Evolutionary conservation across 2,797 vertebrate species (phyloP), one percentile per base, ranked within the genome.

Genomic region (Sebastiscus tertius): DNA sequence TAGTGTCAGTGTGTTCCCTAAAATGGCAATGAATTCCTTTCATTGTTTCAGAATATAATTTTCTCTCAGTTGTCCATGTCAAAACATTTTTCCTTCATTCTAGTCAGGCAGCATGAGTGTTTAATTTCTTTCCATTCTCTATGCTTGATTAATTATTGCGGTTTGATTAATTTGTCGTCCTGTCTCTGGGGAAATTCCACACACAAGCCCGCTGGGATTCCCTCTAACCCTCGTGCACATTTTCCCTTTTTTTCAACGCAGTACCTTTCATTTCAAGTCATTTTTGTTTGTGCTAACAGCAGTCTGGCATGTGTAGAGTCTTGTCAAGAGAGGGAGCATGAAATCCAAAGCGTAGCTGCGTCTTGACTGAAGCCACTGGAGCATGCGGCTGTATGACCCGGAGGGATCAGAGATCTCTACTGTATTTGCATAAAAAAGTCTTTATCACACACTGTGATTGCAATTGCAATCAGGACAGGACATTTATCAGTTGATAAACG

Each of bases 401-500:
- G 58, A 79, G 72, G 71, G 54, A 75, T 69, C 27, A 11, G 16
- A 26, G 75, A 76, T 76, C 58, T 85, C 27, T 26, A 1, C 71
- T 59, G 11, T 27, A 86, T 89, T 84, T 80, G 59, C 86, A 82
- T 79, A 73, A 79, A 60, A 75, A 64, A 80, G 39, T 74, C 74
- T 84, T 80, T 65, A 82, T 69, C 42, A 55, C 33, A 67, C 46
- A 68, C 14, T n/a, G 42, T 34, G 73, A 84, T 76, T 82, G 58
- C 68, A 22, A 14, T 67, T 65, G 42, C 36, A 59, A 49, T 79
- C 64, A 80, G 52, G 18, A n/a, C 42, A 10, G 12, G 42, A 46
- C 36, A 62, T 80, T 79, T 55, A 22, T 39, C 18, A 9, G 24
- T 64, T 65, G 27, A 69, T 67, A 55, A 75, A 79, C 62, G 34